A percentile compares a stretch with the other conserved stretches of the same genome.
These are phyloP conservation scores for Ciconia maguari DNA, from an alignment of 2,113 vertebrate species.

Conservation along the genomic window DNA sequence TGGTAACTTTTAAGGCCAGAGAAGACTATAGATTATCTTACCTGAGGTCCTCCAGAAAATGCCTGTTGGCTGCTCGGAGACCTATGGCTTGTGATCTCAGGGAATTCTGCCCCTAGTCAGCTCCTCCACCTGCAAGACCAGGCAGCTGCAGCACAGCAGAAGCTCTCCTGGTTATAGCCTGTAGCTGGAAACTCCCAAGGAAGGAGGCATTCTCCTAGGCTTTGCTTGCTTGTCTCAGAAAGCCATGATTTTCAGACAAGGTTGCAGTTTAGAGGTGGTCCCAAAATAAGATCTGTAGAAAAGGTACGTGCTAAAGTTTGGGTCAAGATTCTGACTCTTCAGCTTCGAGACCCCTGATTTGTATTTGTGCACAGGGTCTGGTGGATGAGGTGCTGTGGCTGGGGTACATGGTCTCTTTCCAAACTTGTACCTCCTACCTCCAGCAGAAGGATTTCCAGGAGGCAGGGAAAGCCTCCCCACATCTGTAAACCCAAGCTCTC, in stretches of 20 bases:
- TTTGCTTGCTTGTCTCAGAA: neutral
- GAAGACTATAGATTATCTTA: neutral
- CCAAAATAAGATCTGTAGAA: neutral
- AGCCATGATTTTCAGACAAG: neutral
- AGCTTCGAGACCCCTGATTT: neutral
- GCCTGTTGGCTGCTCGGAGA: neutral
- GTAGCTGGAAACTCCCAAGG: neutral
- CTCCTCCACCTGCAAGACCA: neutral
- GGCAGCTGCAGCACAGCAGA: neutral
- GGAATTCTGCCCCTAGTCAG: neutral
- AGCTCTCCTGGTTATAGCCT: neutral
- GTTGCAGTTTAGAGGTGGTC: neutral
- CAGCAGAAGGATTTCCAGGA: neutral
- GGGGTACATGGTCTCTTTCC: neutral
- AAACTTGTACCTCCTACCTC: neutral
- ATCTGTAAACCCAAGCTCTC: neutral
- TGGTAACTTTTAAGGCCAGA: neutral
- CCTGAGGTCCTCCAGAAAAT: neutral
- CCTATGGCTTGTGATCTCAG: neutral
- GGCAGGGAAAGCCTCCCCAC: neutral
- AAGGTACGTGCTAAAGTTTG: neutral
- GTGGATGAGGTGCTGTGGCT: neutral
- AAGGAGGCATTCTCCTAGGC: neutral
- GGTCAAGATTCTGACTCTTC: neutral
- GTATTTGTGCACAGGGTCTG: neutral